Conservation (phyloP, 2,888 invertebrate species). For the Sipha maydis region DNA sequence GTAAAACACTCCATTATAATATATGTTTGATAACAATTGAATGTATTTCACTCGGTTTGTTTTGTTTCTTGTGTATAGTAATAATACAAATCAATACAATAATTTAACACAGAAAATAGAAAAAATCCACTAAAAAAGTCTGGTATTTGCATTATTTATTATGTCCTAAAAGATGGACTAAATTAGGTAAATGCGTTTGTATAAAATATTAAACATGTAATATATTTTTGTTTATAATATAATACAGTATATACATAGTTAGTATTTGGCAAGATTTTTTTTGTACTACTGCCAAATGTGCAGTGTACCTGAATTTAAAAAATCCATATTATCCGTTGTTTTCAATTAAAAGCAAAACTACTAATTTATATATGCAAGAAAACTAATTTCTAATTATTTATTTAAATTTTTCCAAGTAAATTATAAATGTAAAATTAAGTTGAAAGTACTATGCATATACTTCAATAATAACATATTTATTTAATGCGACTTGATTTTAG, state of each 20-base stretch:
- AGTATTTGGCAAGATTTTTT: conserved; percentile 41
- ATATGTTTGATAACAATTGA: no score
- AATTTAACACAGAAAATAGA: no score
- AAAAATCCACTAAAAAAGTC: no score
- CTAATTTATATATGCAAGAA: neutral
- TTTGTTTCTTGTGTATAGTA: no score
- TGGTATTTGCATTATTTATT: no score
- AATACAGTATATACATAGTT: neutral
- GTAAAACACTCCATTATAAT: no score
- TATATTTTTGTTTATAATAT: conserved; percentile 18
- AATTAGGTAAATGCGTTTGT: neutral
- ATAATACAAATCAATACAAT: no score
- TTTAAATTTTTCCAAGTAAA: neutral
- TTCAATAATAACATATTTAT: neutral
- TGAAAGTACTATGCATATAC: neutral
- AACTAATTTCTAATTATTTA: neutral
- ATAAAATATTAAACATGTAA: neutral
- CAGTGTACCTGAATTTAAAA: conserved; percentile 25
- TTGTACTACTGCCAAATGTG: conserved; percentile 47
- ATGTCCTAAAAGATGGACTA: neutral
- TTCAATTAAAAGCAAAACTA: neutral
- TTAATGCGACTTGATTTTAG: neutral
- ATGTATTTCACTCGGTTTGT: no score
- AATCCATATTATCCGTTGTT: conserved; percentile 28
- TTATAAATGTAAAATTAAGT: neutral